A percentile compares a stretch with the other conserved stretches of the same genome.
Conservation (phyloP, 2,797 vertebrate species). For the Echiichthys vipera region DNA sequence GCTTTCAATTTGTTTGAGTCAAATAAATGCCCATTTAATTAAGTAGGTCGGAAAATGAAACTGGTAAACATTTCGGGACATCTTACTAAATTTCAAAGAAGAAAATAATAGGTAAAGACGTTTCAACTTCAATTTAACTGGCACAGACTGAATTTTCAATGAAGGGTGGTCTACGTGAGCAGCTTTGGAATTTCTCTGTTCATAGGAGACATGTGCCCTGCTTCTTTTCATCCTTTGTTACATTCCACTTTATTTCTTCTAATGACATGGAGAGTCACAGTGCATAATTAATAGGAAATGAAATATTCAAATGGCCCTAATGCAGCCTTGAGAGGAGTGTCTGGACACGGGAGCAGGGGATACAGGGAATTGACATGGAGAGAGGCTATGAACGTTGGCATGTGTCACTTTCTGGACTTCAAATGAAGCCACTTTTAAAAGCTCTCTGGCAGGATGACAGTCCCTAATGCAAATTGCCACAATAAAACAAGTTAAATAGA, state of each 20-base stretch:
- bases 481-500: conserved; percentile 86
- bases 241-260: conserved; percentile 97
- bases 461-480: conserved; percentile 84
- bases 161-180: conserved; percentile 94
- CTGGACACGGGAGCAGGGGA: conserved; percentile 92
- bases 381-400: conserved; percentile 91
- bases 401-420: conserved; percentile 96
- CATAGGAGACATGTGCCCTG: conserved; percentile 91
- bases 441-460: conserved; percentile 88
- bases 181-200: conserved; percentile 94
- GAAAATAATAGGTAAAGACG: conserved; percentile 93
- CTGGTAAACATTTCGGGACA: conserved; percentile 83
- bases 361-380: conserved; percentile 89
- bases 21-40: conserved; percentile 80
- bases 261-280: conserved; percentile 99
- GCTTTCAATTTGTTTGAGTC: conserved; percentile 72
- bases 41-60: conserved; percentile 74
- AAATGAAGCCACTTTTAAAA: conserved; percentile 91
- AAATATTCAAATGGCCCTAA: conserved; percentile 99
- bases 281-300: conserved; percentile 99
- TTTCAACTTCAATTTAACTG: conserved; percentile 95
- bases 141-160: conserved; percentile 94
- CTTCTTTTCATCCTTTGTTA: conserved; percentile 99
- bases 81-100: conserved; percentile 90
- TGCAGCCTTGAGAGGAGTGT: conserved; percentile 96